Percentiles rank a stretch among this genome's conserved stretches.
These are phyloP conservation scores for Enteromius mattozi DNA, from an alignment of 2,797 vertebrate genomes.

Conservation along the genomic window DNA sequence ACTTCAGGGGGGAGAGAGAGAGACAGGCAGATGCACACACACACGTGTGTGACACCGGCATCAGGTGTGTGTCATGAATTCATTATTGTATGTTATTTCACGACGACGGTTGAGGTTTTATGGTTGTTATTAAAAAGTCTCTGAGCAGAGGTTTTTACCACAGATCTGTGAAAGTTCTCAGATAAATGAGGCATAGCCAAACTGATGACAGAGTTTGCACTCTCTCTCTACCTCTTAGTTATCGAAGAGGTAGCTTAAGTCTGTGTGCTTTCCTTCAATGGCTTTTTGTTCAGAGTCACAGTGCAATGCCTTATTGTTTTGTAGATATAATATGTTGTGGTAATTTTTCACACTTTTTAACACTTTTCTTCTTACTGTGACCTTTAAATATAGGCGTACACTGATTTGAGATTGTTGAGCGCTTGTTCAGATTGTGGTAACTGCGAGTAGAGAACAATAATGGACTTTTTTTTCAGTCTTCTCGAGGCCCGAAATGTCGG, in stretches of 20 bases:
- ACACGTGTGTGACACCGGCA: conserved; percentile 26
- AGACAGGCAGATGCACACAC: conserved; percentile 4
- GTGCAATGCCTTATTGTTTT: neutral
- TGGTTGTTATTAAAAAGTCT: conserved; percentile 34
- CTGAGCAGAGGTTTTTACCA: conserved; percentile 26
- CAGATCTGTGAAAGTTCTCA: conserved; percentile 45
- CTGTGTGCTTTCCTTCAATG: neutral
- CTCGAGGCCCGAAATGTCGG: conserved; percentile 16
- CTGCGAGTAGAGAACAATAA: conserved; percentile 10
- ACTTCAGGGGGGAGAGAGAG: conserved; percentile 5
- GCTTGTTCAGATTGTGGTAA: conserved; percentile 21
- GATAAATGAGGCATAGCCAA: conserved; percentile 24
- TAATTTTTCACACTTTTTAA: neutral
- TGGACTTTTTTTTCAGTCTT: conserved; percentile 12
- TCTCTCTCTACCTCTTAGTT: neutral
- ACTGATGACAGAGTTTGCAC: neutral
- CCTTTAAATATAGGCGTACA: conserved; percentile 13
- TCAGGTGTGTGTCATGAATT: conserved; percentile 51
- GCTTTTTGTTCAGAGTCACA: neutral
- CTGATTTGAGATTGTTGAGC: conserved; percentile 18
- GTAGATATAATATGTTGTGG: neutral
- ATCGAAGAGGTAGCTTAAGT: neutral
- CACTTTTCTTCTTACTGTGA: conserved; percentile 9
- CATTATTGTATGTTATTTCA: conserved; percentile 25
- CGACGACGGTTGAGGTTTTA: neutral